phyloP scores from a whole-genome alignment of 2,113 vertebrate genomes.

The Sinocyclocheilus anshuiensis region DNA sequence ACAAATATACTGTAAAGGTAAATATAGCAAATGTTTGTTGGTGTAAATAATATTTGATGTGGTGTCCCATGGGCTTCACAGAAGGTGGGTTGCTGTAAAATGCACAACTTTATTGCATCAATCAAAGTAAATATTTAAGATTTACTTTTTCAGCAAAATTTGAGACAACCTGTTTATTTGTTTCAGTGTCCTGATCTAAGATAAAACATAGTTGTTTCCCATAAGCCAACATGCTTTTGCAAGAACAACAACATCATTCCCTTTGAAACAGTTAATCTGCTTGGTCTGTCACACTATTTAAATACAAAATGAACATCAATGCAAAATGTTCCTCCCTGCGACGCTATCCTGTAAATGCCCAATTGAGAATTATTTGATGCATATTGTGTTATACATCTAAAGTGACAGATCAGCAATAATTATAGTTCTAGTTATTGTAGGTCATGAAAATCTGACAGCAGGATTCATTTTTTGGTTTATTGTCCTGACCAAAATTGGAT shows the following conservation, averaged over 20 bases:
- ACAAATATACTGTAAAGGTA: neutral
- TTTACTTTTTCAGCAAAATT: neutral
- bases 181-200: neutral
- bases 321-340: neutral
- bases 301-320: neutral
- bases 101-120: neutral
- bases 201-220: neutral
- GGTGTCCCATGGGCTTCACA: neutral
- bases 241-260: neutral
- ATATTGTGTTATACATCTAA: slow-evolving; percentile 37
- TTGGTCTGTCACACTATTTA: neutral
- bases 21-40: neutral
- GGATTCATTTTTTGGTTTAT: slow-evolving; percentile 19
- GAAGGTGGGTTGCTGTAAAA: slow-evolving; percentile 1
- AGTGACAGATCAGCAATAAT: slow-evolving; percentile 34
- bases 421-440: slow-evolving; percentile 16
- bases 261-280: neutral
- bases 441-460: slow-evolving; percentile 22
- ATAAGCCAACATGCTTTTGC: neutral
- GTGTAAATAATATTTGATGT: neutral
- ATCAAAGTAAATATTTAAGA: slow-evolving; percentile 18
- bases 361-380: neutral
- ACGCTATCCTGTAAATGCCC: neutral
- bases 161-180: slow-evolving; percentile 17
- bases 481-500: slow-evolving; percentile 23